Evolutionary conservation across 1,140 invertebrate species (phyloP).

Genomic region (Scaptomyza montana): DNA sequence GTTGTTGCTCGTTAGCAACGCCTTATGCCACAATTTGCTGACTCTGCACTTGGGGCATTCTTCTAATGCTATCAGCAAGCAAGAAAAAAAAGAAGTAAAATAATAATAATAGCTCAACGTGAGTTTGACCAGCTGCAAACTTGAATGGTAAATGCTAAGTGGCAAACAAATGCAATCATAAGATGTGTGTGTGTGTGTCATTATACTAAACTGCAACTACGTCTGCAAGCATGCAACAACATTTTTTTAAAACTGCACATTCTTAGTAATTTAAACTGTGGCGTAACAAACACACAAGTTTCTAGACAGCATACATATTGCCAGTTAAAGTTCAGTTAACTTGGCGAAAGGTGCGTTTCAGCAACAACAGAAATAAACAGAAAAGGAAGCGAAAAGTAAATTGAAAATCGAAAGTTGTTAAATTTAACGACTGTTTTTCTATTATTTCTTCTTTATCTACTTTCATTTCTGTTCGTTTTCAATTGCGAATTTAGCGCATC

Average conservation of each 20-base stretch:
- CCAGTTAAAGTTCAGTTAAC: conserved; percentile 58
- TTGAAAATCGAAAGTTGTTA: conserved; percentile 76
- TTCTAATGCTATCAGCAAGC: conserved; percentile 65
- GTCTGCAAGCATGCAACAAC: conserved; percentile 38
- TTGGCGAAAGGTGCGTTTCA: conserved; percentile 24
- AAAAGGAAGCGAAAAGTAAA: conserved; percentile 33
- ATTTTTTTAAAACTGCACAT: background rate
- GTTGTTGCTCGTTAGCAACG: conserved; percentile 71
- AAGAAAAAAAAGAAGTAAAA: too few relatives aligned
- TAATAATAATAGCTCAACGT: conserved; percentile 41
- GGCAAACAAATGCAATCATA: conserved; percentile 76
- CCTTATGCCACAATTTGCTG: conserved; percentile 72
- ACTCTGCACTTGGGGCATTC: conserved; percentile 56
- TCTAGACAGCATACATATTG: background rate
- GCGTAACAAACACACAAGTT: background rate
- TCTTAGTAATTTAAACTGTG: background rate
- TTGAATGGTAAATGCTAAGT: conserved; percentile 4
- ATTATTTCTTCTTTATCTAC: conserved; percentile 3
- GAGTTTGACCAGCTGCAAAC: conserved; percentile 74
- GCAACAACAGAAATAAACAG: background rate
- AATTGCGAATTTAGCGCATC: conserved; percentile 20
- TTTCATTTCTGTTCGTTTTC: background rate
- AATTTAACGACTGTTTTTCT: conserved; percentile 58
- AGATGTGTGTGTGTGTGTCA: conserved; percentile 58
- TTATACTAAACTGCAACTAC: conserved; percentile 66